A percentile compares a stretch with the other conserved stretches of the same genome.
Evolutionary conservation across 2,113 vertebrate species (phyloP).

Genomic region (Calyptommatus sinebrachiatus): DNA sequence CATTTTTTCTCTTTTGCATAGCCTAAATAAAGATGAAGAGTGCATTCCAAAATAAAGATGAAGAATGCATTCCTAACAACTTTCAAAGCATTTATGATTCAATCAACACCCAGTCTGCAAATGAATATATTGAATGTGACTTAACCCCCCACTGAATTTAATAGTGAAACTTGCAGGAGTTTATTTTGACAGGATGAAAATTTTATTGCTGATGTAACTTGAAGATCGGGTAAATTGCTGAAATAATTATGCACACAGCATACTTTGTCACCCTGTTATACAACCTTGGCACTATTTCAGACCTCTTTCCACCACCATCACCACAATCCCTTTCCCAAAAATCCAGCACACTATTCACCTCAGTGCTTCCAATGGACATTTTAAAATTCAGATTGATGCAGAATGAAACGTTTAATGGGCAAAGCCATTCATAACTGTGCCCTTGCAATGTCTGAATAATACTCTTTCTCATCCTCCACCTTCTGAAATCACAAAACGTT

Average conservation of each 20-base stretch:
- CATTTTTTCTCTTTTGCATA: conserved; percentile 35
- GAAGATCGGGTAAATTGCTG: neutral
- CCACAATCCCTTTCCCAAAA: conserved; percentile 1
- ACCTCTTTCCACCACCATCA: neutral
- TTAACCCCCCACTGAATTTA: neutral
- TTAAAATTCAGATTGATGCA: neutral
- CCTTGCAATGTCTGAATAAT: neutral
- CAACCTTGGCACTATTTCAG: neutral
- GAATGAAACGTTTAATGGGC: accelerated
- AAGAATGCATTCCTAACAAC: neutral
- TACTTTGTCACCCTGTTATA: neutral
- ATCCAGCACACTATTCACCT: no score
- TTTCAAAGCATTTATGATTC: neutral
- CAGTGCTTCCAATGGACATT: conserved; percentile 18
- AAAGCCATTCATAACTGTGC: neutral
- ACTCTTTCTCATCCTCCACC: conserved; percentile 9
- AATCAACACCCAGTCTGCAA: neutral
- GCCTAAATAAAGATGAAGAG: neutral
- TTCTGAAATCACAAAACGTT: neutral
- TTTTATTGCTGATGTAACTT: neutral
- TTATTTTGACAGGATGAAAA: neutral
- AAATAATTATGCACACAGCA: neutral
- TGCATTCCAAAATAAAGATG: accelerated
- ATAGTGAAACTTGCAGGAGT: neutral
- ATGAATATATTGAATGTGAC: neutral